Evolutionary conservation across 1,140 invertebrate species (phyloP).

Genomic region (Meloidogyne hapla): DNA sequence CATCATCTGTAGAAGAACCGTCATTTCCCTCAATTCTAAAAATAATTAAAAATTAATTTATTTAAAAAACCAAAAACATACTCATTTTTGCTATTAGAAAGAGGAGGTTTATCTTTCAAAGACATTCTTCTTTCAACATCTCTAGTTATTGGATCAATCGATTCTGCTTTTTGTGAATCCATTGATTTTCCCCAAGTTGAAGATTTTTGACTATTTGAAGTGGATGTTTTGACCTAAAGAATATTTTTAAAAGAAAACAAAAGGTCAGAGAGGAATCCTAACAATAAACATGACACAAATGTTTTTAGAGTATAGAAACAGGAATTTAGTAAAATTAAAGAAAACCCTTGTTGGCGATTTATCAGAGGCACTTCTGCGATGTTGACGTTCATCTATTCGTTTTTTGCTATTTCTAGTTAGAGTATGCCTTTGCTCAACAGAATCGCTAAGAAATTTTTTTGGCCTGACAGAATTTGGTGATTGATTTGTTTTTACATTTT

Average conservation of each 20-base stretch:
- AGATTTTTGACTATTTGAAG: constrained; percentile 14
- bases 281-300: too few species aligned
- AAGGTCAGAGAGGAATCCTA: too few species aligned
- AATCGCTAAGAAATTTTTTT: not conserved
- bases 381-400: constrained; percentile 2
- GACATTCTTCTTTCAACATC: constrained; percentile 59
- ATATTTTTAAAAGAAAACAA: constrained; percentile 5
- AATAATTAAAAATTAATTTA: constrained; percentile 4
- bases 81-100: constrained; percentile 16
- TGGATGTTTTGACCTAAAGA: not conserved
- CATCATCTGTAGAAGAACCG: constrained; percentile 19
- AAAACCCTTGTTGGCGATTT: constrained; percentile 13
- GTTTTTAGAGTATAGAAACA: too few species aligned
- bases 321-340: not conserved
- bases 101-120: constrained; percentile 40
- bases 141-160: constrained; percentile 55
- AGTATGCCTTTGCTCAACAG: not conserved
- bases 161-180: constrained; percentile 30
- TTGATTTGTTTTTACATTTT: not conserved
- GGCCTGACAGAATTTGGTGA: not conserved
- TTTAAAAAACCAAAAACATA: not conserved
- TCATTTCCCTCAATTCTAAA: not conserved
- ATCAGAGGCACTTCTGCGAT: constrained; percentile 22
- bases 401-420: not conserved
- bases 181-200: constrained; percentile 21